These are phyloP conservation scores for Habrosyne pyritoides DNA, from an alignment of 2,888 invertebrate species.

Conservation along the genomic window DNA sequence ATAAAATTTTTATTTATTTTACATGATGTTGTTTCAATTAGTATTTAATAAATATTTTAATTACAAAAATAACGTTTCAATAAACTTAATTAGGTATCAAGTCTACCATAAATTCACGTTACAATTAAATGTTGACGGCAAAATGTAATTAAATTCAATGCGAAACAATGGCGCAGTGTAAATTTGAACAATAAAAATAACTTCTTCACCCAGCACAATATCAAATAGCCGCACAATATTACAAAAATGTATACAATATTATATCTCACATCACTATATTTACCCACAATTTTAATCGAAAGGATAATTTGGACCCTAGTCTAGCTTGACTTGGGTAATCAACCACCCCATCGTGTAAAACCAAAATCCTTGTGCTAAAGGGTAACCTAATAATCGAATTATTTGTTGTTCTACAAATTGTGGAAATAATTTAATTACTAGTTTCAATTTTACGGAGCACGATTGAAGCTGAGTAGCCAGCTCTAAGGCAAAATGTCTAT, in stretches of 20 bases:
- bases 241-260: no score
- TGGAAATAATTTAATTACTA: neutral
- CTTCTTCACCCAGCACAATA: neutral
- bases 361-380: neutral
- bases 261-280: no score
- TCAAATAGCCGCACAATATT: no score
- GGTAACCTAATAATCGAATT: neutral
- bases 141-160: neutral
- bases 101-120: neutral
- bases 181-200: neutral
- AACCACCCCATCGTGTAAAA: neutral
- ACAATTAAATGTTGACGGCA: neutral
- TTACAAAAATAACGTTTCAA: no score
- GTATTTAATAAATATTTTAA: no score
- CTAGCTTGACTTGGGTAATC: neutral
- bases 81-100: neutral
- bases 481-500: constrained; percentile 45
- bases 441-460: neutral
- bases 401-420: constrained; percentile 3
- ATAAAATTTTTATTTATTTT: no score
- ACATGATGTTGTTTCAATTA: no score
- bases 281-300: no score
- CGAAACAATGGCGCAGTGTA: neutral
- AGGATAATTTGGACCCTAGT: no score
- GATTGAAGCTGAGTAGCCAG: neutral